Base-by-base conservation (phyloP, 2,888 invertebrate genomes). In the Brachyptera putata region DNA sequence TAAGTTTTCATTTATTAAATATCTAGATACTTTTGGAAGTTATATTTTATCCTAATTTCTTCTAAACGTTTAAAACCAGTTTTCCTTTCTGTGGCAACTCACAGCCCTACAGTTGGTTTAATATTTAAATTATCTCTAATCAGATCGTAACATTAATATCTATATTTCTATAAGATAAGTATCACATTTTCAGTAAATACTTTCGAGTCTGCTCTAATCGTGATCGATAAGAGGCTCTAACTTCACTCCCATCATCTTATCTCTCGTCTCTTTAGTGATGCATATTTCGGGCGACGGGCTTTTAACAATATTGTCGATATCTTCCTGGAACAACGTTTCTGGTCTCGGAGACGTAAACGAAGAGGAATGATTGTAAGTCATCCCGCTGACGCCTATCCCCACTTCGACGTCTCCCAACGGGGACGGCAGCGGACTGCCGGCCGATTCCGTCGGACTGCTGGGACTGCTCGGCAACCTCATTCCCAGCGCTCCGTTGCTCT, bases 231-330 rank as follows among this genome's bases (percentile, higher is more conserved):
- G 48, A n/a, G 64, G 62, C 46, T 64, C 64, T 22, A 63, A 55
- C 41, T 64, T 64, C 14, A 64, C 56, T 25, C 61, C 26, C 18
- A 61, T 57, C 21, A 58, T 41, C 22, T 26, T 48, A 16, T 61
- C 63, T 37, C 59, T 56, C 43, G 65, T 60, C 36, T 63, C 63
- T 36, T 62, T 63, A 24, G 61, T 43, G 26, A 63, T 57, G 37
- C 30, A 25, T 14, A 56, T 56, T n/a, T 37, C 49, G n/a, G 59
- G 39, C 64, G 75, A 75, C 1, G 76, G 71, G 66, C 73, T 85
- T 81, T 78, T 89, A 7, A 83, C 83, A 66, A 83, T 74, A 65
- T 83, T 82, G 68, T 82, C 80, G 64, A 83, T 81, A 68, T 83
- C 83, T 69, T 82, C 83, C 69, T 82, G 82, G 75, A 83, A 83